These are phyloP conservation scores for Platysteira castanea DNA, from an alignment of 2,113 vertebrate genomes.

Conservation along the genomic window DNA sequence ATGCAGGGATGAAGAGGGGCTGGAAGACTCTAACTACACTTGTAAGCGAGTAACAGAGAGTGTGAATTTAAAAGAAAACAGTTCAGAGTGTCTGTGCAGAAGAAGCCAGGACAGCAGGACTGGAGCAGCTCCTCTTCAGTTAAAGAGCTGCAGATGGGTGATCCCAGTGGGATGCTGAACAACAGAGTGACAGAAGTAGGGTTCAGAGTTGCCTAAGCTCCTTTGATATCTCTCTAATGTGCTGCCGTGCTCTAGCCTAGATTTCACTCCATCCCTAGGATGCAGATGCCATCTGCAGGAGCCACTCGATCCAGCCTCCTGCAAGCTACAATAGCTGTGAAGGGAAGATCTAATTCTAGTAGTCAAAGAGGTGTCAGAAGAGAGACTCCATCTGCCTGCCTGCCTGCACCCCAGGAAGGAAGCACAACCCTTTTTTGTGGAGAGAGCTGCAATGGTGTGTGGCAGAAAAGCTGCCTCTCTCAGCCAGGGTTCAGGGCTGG, in stretches of 20 bases:
- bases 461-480: background rate
- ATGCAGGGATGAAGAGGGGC: background rate
- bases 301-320: background rate
- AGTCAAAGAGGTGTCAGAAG: background rate
- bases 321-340: background rate
- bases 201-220: background rate
- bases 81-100: background rate
- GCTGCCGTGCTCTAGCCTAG: background rate
- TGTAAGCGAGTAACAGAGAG: background rate
- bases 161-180: background rate
- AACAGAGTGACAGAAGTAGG: background rate
- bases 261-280: slow-evolving; percentile 5
- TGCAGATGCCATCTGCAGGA: slow-evolving; percentile 61
- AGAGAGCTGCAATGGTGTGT: background rate
- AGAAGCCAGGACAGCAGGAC: background rate
- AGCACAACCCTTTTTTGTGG: background rate
- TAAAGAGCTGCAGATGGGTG: background rate
- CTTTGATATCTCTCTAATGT: background rate
- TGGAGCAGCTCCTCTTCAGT: background rate
- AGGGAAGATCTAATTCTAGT: background rate
- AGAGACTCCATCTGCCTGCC: background rate
- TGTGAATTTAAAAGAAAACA: background rate
- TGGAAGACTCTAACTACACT: background rate
- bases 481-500: background rate
- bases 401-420: background rate